phyloP scores from a whole-genome alignment of 1,140 invertebrate species.

The Drosophila serrata region DNA sequence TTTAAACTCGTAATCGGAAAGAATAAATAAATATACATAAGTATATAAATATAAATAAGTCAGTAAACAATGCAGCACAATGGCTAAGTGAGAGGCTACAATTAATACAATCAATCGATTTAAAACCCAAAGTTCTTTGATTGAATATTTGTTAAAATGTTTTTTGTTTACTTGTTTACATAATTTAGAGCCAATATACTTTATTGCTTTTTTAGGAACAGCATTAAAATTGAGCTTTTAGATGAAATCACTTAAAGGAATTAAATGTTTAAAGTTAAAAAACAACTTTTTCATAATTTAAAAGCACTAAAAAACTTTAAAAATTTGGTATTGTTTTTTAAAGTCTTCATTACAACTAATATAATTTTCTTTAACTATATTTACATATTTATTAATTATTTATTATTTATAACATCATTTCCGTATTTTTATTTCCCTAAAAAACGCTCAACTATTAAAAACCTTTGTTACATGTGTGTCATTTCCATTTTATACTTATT shows the following conservation, averaged over 20 bases:
- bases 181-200: no score
- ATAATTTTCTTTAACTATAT: no score
- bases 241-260: neutral
- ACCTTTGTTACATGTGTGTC: neutral
- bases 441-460: neutral
- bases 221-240: neutral
- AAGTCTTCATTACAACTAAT: neutral
- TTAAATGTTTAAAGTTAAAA: neutral
- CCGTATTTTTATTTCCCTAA: neutral
- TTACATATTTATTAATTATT: neutral
- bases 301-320: neutral
- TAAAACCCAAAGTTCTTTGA: neutral
- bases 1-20: constrained; percentile 46
- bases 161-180: neutral
- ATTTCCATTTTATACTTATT: neutral
- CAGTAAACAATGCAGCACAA: constrained; percentile 24
- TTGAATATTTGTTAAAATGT: neutral
- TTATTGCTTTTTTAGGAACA: neutral
- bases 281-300: no score
- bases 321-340: neutral
- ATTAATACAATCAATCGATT: neutral
- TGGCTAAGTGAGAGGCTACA: neutral
- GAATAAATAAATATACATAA: neutral
- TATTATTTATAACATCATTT: neutral
- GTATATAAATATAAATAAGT: constrained; percentile 13